Conservation (phyloP, 2,888 invertebrate genomes). For the Conistra vaccinii region DNA sequence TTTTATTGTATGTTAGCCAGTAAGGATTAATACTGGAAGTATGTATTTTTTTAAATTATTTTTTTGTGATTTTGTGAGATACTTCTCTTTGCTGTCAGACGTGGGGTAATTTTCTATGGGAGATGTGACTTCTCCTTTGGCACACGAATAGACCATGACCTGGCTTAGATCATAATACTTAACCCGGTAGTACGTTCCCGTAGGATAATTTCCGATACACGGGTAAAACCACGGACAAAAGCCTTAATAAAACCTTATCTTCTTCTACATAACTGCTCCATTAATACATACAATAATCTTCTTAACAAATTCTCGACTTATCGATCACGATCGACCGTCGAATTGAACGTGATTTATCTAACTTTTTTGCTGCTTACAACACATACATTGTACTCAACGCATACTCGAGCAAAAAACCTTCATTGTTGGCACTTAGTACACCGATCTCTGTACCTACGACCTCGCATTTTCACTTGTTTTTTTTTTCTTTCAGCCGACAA, state of each 20-base stretch:
- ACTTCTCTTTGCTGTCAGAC: no score
- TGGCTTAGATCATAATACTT: neutral
- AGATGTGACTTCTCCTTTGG: no score
- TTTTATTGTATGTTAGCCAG: no score
- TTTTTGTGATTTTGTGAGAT: no score
- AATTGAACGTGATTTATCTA: constrained; percentile 59
- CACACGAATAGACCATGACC: neutral
- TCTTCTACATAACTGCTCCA: neutral
- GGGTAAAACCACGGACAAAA: neutral
- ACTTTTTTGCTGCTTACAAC: constrained; percentile 58
- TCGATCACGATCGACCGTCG: constrained; percentile 53
- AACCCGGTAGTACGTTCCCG: neutral
- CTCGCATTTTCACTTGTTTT: constrained; percentile 58
- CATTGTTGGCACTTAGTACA: constrained; percentile 77
- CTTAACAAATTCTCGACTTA: constrained; percentile 41
- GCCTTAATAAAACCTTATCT: neutral
- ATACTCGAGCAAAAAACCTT: constrained; percentile 67
- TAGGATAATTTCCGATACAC: neutral
- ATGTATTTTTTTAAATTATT: no score
- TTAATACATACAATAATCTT: constrained; percentile 15
- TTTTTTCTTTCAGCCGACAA: constrained; percentile 68
- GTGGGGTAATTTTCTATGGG: no score
- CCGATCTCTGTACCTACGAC: constrained; percentile 52
- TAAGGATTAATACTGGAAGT: no score
- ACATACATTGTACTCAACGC: constrained; percentile 41